A percentile compares a stretch with the other conserved stretches of the same genome.
phyloP scores from a whole-genome alignment of 2,888 invertebrate species.

The Drosophila lutescens region DNA sequence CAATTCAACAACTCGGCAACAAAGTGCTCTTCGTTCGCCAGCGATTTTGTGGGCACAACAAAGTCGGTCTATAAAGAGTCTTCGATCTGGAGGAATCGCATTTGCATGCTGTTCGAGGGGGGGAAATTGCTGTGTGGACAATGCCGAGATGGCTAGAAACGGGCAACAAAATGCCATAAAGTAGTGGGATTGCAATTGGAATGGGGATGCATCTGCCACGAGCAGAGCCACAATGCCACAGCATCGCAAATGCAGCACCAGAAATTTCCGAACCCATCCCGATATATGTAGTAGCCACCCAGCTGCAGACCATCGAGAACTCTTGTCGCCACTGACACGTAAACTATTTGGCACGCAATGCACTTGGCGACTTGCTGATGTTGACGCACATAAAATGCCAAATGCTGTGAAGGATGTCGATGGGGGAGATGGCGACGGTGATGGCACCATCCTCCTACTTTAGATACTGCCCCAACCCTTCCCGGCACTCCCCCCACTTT shows the following conservation, averaged over 20 bases:
- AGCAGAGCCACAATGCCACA: conserved; percentile 27
- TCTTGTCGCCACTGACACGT: conserved; percentile 68
- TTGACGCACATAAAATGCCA: conserved; percentile 78
- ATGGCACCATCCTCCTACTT: conserved; percentile 12
- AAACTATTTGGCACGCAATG: conserved; percentile 80
- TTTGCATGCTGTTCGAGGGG: conserved; percentile 23
- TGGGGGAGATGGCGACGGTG: conserved; percentile 1
- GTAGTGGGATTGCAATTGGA: conserved; percentile 17
- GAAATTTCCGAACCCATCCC: conserved; percentile 1
- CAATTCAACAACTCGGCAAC: conserved; percentile 29
- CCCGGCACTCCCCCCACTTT: neutral
- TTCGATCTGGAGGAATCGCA: conserved; percentile 25
- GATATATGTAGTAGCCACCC: neutral
- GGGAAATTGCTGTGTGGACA: conserved; percentile 38
- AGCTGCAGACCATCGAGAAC: conserved; percentile 23
- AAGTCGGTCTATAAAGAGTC: conserved; percentile 3
- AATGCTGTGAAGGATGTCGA: conserved; percentile 47
- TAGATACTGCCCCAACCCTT: neutral
- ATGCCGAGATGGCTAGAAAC: conserved; percentile 34
- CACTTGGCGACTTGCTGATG: conserved; percentile 71
- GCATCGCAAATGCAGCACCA: conserved; percentile 18
- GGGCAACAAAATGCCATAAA: conserved; percentile 45
- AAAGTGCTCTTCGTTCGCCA: conserved; percentile 21
- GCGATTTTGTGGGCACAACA: conserved; percentile 28
- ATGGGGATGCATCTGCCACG: conserved; percentile 25